Conservation (phyloP, 2,113 vertebrate species). For the Nibea albiflora region DNA sequence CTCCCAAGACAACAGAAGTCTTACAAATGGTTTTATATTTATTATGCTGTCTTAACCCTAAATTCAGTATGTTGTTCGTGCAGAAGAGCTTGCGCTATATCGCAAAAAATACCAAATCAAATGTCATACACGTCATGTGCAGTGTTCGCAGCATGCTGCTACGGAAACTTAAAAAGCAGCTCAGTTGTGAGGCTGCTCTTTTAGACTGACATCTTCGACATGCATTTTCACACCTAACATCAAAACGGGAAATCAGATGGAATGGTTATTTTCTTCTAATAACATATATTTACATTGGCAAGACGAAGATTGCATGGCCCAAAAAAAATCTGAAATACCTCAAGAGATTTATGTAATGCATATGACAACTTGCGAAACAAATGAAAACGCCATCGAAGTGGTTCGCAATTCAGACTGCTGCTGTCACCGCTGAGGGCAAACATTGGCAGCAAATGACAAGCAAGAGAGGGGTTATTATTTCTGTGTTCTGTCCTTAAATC, state of each 20-base stretch:
- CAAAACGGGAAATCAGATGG: constrained; percentile 32
- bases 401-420: background rate
- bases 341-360: constrained; percentile 13
- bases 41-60: background rate
- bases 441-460: background rate
- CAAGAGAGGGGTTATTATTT: background rate
- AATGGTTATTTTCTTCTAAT: background rate
- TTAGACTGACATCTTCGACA: constrained; percentile 1
- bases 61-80: background rate
- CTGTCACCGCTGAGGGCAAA: background rate
- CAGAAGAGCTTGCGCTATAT: background rate
- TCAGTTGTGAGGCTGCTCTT: constrained; percentile 4
- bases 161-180: background rate
- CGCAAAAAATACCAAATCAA: background rate
- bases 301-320: background rate
- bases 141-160: background rate
- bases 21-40: background rate
- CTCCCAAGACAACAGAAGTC: background rate
- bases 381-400: background rate
- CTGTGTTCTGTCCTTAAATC: background rate
- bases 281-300: background rate
- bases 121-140: background rate
- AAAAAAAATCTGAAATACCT: constrained; percentile 20
- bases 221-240: constrained; percentile 24
- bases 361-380: background rate